A percentile compares a stretch with the other conserved stretches of the same genome.
phyloP scores from a whole-genome alignment of 2,888 invertebrate genomes.

The Melolontha melolontha region DNA sequence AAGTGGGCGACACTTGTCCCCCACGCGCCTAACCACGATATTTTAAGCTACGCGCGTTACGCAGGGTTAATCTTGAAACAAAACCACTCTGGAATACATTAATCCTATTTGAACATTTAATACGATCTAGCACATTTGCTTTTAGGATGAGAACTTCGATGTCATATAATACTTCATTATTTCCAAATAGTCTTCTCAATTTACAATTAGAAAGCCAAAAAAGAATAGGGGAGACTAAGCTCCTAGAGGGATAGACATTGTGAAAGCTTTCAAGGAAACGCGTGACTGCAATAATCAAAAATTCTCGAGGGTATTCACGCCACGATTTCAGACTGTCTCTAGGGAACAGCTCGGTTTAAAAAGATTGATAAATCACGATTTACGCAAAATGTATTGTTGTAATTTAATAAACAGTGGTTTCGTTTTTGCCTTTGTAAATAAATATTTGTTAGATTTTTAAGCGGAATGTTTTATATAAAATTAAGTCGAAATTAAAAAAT shows the following conservation, averaged over 20 bases:
- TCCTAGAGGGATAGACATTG: constrained; percentile 6
- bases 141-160: not conserved
- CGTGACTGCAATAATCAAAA: constrained; percentile 18
- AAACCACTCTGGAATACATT: not conserved
- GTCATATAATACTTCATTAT: constrained; percentile 21
- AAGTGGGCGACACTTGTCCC: no score
- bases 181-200: constrained; percentile 10
- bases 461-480: no score
- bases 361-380: constrained; percentile 11
- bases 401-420: not conserved
- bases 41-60: no score
- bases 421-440: no score
- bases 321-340: constrained; percentile 8
- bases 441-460: no score
- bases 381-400: not conserved
- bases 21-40: no score
- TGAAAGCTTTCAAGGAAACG: constrained; percentile 21
- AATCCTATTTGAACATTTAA: constrained; percentile 7
- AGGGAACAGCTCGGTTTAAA: constrained; percentile 8
- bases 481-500: no score
- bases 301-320: constrained; percentile 10
- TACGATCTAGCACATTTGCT: not conserved
- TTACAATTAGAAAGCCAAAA: constrained; percentile 19
- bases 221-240: constrained; percentile 13
- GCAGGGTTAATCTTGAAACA: no score